Evolutionary conservation across 35 echinoderm and acorn worm genomes (phyloP).

Genomic region (Heliocidaris erythrogramma): DNA sequence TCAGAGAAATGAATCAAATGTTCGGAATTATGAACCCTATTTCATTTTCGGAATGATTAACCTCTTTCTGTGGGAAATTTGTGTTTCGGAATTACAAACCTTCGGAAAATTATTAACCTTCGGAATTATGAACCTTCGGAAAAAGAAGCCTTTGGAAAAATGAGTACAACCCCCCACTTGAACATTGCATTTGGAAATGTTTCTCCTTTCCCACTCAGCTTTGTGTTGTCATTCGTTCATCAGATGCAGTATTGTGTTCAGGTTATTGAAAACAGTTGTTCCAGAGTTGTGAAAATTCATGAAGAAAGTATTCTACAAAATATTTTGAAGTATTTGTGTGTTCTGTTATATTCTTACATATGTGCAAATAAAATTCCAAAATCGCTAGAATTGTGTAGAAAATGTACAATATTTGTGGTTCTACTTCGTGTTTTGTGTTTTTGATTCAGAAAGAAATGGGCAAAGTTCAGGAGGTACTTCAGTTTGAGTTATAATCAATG

Average conservation of each 20-base stretch:
- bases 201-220: neutral
- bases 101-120: too few relatives aligned
- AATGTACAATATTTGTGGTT: neutral
- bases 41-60: too few relatives aligned
- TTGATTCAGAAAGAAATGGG: neutral
- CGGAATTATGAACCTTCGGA: too few relatives aligned
- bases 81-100: too few relatives aligned
- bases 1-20: too few relatives aligned
- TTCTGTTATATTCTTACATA: neutral
- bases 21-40: too few relatives aligned
- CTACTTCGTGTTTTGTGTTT: neutral
- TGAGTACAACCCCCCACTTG: too few relatives aligned
- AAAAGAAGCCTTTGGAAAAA: too few relatives aligned
- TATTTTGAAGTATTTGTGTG: neutral
- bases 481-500: too few relatives aligned
- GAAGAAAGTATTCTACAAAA: neutral
- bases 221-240: neutral
- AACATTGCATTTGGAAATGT: neutral
- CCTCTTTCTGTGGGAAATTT: too few relatives aligned
- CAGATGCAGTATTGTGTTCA: neutral
- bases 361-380: neutral
- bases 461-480: too few relatives aligned
- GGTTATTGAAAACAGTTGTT: neutral
- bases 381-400: neutral
- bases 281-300: neutral